Evolutionary conservation across 2,113 vertebrate species (phyloP).

Genomic region (rat (Rattus norvegicus)): GRCr8 NC_086027.1:23341001-23341500

Average conservation of each 20-base stretch:
- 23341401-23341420: background rate
- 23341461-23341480: background rate
- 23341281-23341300: background rate
- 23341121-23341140: background rate
- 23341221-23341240: background rate
- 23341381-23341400: background rate
- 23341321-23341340: background rate
- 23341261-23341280: background rate
- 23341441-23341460: slow-evolving; percentile 7
- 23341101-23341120: background rate
- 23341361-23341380: background rate
- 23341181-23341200: background rate
- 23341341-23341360: background rate
- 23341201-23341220: background rate
- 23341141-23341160: background rate
- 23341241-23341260: background rate
- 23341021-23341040: background rate
- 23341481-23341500: background rate
- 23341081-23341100: background rate
- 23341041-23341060: background rate
- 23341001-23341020: background rate
- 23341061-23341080: background rate
- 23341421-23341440: background rate
- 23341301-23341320: background rate
- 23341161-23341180: background rate